phyloP scores from a whole-genome alignment of 2,113 vertebrate species.

The Callithrix jacchus region DNA sequence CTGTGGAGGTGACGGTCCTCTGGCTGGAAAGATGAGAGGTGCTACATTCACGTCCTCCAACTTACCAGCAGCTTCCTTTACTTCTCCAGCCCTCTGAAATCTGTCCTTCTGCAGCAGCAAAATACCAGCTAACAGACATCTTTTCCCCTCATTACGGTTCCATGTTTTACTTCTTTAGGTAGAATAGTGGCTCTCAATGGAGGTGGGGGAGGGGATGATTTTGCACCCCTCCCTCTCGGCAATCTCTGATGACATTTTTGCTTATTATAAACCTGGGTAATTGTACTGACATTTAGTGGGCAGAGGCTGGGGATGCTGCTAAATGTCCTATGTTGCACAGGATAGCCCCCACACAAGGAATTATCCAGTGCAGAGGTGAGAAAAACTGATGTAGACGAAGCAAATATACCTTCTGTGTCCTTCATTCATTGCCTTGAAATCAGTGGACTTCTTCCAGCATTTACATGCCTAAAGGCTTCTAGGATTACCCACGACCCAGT shows the following conservation, averaged over 20 bases:
- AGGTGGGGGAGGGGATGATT: neutral
- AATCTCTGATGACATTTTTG: neutral
- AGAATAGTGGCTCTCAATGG: neutral
- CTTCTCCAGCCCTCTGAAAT: neutral
- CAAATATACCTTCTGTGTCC: neutral
- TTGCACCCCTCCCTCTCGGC: neutral
- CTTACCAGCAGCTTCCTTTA: accelerated
- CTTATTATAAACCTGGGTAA: too few species aligned
- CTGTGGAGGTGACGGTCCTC: neutral
- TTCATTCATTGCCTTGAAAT: neutral
- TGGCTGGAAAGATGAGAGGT: neutral
- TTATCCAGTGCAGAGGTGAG: neutral
- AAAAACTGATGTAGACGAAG: neutral
- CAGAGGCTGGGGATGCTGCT: neutral
- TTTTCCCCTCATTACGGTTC: accelerated
- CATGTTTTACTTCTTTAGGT: neutral
- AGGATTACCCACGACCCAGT: neutral
- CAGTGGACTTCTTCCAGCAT: too few species aligned
- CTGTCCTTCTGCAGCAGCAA: neutral
- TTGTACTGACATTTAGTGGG: neutral
- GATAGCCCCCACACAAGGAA: neutral
- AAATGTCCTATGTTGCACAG: neutral
- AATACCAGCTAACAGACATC: accelerated
- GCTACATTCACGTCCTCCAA: neutral
- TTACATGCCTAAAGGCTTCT: neutral